Evolutionary conservation across 1,140 invertebrate genomes (phyloP).

Genomic region (Apis cerana): DNA sequence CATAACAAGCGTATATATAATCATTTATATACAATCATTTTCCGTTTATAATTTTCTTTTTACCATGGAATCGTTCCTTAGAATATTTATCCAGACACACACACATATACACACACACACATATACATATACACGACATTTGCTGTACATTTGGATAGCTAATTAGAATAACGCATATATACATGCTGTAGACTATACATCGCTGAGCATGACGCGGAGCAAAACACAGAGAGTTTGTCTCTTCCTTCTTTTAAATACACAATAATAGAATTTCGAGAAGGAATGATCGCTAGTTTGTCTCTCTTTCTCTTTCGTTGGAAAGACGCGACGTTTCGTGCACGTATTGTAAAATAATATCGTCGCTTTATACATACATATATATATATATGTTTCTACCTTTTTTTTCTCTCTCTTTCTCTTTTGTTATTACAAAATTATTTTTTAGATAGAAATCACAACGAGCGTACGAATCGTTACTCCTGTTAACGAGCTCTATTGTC

Average conservation of each 20-base stretch:
- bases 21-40: too few species aligned
- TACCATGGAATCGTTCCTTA: conserved; percentile 21
- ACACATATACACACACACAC: too few species aligned
- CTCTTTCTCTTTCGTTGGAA: too few species aligned
- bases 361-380: neutral
- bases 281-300: neutral
- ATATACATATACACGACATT: neutral
- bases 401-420: neutral
- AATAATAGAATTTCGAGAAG: neutral
- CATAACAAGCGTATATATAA: neutral
- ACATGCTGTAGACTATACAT: conserved; percentile 44
- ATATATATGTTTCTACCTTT: neutral
- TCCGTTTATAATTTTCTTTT: neutral
- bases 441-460: conserved; percentile 3
- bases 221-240: neutral
- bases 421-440: neutral
- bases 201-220: conserved; percentile 34
- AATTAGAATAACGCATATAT: neutral
- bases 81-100: neutral
- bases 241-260: neutral
- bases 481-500: conserved; percentile 25
- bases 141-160: conserved; percentile 35
- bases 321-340: neutral
- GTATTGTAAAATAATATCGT: conserved; percentile 12
- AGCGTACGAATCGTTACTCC: conserved; percentile 15